phyloP scores from a whole-genome alignment of 2,888 invertebrate species.

The Phoronis australis region DNA sequence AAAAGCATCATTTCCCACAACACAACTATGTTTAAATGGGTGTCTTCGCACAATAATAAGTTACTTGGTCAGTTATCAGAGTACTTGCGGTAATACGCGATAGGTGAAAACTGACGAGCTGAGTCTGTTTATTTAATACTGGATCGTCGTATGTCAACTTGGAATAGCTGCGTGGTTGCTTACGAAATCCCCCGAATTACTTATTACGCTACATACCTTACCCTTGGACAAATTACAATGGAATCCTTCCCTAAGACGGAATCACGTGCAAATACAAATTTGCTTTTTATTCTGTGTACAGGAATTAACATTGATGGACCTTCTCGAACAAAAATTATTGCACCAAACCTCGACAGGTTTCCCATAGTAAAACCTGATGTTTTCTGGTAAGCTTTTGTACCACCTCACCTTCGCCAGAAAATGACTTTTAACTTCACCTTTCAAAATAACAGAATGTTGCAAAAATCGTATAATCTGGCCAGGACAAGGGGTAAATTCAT shows the following conservation, averaged over 20 bases:
- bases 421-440: slow-evolving; percentile 3
- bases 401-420: slow-evolving; percentile 10
- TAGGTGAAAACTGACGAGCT: too few species aligned
- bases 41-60: too few species aligned
- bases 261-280: slow-evolving; percentile 4
- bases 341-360: slow-evolving; percentile 8
- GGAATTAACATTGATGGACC: slow-evolving; percentile 9
- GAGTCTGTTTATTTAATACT: too few species aligned
- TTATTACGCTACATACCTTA: neutral
- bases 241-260: neutral
- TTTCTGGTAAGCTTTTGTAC: neutral
- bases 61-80: too few species aligned
- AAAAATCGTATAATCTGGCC: slow-evolving; percentile 4
- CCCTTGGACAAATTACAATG: neutral
- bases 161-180: too few species aligned
- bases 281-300: slow-evolving; percentile 7
- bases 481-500: slow-evolving; percentile 1
- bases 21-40: too few species aligned
- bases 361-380: slow-evolving; percentile 5
- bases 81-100: too few species aligned
- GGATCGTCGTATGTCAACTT: too few species aligned
- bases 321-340: slow-evolving; percentile 1
- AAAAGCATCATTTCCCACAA: too few species aligned
- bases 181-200: too few species aligned
- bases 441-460: slow-evolving; percentile 4